Base-by-base conservation (phyloP, 2,113 vertebrate species). In the Ptychochromis oligacanthus region DNA sequence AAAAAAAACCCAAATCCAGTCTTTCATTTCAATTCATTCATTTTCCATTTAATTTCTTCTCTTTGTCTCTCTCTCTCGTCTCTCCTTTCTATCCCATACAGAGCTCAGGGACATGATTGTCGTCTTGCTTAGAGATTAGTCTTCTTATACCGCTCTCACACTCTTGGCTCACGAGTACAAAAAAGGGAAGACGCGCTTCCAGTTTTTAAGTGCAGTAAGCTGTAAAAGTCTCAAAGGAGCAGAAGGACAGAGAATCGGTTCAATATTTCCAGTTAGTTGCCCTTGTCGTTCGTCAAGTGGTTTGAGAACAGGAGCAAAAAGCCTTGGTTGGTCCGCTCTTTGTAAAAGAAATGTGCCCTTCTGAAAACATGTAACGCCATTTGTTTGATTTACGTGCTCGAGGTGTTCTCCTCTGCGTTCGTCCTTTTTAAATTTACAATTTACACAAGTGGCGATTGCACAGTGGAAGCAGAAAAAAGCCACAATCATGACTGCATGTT, bases 51-150 rank as follows among this genome's bases (percentile, higher is more conserved):
- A 13, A 83, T 80, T 86, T 81, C 80, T 81, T 76, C 82, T 92
- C 86, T 87, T 80, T 86, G 83, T 88, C 85, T 86, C 84, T 91
- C 91, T 81, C 87, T 81, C 83, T 89, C 74, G 74, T 78, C 54
- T 84, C 83, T 88, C 87, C 70, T 84, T 72, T 84, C 77, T 24
- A 87, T 85, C 82, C 88, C 76, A 57, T 60, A 83, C 80, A 36
- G 79, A 84, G 72, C 85, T 89, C 88, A 52, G 87, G 92, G 90
- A 92, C 91, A 34, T 95, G 95, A 96, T 96, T 96, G 96, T 96
- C 95, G 86, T 94, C 91, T 92, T 93, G 94, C 94, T 91, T 89
- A 76, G 83, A 88, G 88, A 93, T 88, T 90, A 91, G 89, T 93
- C 87, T 75, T 86, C 91, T 84, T 79, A 86, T 81, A 80, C 84